Evolutionary conservation across 2,888 invertebrate species (phyloP).

Genomic region (Lochmaea capreae): DNA sequence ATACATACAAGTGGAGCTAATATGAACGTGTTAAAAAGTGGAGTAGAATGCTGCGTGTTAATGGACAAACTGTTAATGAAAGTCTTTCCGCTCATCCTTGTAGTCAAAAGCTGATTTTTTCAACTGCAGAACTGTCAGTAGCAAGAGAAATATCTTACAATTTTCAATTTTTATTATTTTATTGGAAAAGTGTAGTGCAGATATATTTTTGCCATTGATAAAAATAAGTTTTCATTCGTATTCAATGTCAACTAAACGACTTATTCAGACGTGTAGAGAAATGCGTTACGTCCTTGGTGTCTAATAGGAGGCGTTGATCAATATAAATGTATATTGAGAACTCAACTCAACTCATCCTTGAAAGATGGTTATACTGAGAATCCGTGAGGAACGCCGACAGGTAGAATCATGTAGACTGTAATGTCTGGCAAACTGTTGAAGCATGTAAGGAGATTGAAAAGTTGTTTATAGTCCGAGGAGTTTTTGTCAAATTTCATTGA

Average conservation of each 20-base stretch:
- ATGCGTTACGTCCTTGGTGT: neutral
- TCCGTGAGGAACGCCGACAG: conserved; percentile 12
- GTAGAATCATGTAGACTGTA: conserved; percentile 9
- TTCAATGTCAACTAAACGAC: neutral
- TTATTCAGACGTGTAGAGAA: neutral
- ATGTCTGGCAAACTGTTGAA: conserved; percentile 13
- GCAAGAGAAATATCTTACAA: too few species aligned
- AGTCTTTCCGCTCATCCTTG: too few species aligned
- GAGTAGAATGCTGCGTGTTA: too few species aligned
- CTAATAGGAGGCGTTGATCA: conserved; percentile 4
- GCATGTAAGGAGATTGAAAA: neutral
- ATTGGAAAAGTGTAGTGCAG: too few species aligned
- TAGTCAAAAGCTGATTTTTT: too few species aligned
- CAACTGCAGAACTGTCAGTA: too few species aligned
- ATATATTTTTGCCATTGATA: neutral
- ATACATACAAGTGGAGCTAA: too few species aligned
- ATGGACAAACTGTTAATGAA: too few species aligned
- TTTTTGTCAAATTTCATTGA: neutral
- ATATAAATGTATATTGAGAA: conserved; percentile 16
- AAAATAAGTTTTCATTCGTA: neutral
- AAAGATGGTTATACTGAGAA: neutral
- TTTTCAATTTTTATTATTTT: too few species aligned
- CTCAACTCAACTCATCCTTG: neutral
- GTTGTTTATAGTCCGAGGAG: neutral
- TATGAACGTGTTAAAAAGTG: too few species aligned